Conservation (phyloP, 2,797 vertebrate genomes). For the Pristis pectinata region DNA sequence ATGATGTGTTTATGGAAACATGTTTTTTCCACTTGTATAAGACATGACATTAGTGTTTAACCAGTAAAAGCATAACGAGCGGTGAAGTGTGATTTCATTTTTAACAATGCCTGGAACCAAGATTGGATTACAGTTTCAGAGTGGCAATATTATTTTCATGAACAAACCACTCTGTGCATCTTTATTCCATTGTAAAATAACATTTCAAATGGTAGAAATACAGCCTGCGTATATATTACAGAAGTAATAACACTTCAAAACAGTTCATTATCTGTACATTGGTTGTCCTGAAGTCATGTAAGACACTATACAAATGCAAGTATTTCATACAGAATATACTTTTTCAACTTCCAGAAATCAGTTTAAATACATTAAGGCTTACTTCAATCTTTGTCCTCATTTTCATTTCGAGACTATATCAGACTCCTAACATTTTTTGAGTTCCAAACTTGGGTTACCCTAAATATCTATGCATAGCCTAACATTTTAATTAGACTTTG, state of each 20-base stretch:
- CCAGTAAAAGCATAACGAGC: slow-evolving; percentile 28
- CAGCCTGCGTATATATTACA: neutral
- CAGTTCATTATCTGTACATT: neutral
- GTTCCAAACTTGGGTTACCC: neutral
- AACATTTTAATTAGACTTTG: neutral
- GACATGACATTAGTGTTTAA: slow-evolving; percentile 31
- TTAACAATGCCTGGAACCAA: neutral
- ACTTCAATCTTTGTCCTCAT: neutral
- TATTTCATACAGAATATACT: neutral
- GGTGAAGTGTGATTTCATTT: slow-evolving; percentile 14
- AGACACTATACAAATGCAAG: neutral
- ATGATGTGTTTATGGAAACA: slow-evolving; percentile 32
- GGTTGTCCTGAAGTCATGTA: neutral
- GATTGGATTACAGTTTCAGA: neutral
- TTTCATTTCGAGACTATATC: neutral
- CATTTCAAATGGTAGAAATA: neutral
- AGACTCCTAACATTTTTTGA: neutral
- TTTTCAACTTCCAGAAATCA: neutral
- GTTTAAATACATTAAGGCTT: neutral
- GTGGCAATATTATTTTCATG: neutral
- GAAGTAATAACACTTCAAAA: neutral
- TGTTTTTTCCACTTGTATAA: slow-evolving; percentile 33
- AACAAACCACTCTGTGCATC: neutral
- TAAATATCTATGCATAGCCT: neutral
- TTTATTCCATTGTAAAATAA: neutral